Conservation (phyloP, 2,888 invertebrate species). For the Lymantria dispar region DNA sequence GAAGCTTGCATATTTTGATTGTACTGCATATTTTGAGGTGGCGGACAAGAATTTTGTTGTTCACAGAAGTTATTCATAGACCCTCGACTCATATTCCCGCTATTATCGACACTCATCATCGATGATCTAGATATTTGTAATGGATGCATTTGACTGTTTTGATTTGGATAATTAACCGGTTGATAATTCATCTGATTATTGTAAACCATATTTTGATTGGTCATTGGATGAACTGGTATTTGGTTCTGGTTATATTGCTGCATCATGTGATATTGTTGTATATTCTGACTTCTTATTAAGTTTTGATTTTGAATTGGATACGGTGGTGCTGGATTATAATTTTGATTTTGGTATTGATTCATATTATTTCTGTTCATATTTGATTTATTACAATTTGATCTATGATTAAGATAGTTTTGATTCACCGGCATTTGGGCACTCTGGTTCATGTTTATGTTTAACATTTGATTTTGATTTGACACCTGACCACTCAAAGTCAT, state of each 20-base stretch:
- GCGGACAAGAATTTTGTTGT: slow-evolving; percentile 52
- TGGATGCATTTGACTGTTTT: slow-evolving; percentile 62
- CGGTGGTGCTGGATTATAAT: slow-evolving; percentile 56
- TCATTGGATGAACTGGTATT: slow-evolving; percentile 53
- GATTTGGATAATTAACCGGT: slow-evolving; percentile 55
- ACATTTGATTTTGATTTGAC: slow-evolving; percentile 56
- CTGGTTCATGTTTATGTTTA: slow-evolving; percentile 50
- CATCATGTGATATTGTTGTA: slow-evolving; percentile 69
- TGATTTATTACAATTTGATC: slow-evolving; percentile 57
- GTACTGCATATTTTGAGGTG: slow-evolving; percentile 55
- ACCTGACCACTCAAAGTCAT: slow-evolving; percentile 64
- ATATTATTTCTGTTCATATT: slow-evolving; percentile 58
- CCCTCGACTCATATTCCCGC: slow-evolving; percentile 67
- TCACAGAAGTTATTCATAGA: slow-evolving; percentile 68
- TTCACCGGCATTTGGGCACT: slow-evolving; percentile 46
- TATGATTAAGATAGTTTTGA: slow-evolving; percentile 52
- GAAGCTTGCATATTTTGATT: slow-evolving; percentile 56
- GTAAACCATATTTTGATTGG: slow-evolving; percentile 56
- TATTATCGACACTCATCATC: slow-evolving; percentile 75
- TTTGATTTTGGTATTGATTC: slow-evolving; percentile 66
- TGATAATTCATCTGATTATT: slow-evolving; percentile 67
- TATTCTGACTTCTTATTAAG: slow-evolving; percentile 58
- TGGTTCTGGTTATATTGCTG: slow-evolving; percentile 65
- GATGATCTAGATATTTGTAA: slow-evolving; percentile 75
- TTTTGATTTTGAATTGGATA: slow-evolving; percentile 65